phyloP scores from a whole-genome alignment of 2,113 vertebrate species.

The Helogale parvula region DNA sequence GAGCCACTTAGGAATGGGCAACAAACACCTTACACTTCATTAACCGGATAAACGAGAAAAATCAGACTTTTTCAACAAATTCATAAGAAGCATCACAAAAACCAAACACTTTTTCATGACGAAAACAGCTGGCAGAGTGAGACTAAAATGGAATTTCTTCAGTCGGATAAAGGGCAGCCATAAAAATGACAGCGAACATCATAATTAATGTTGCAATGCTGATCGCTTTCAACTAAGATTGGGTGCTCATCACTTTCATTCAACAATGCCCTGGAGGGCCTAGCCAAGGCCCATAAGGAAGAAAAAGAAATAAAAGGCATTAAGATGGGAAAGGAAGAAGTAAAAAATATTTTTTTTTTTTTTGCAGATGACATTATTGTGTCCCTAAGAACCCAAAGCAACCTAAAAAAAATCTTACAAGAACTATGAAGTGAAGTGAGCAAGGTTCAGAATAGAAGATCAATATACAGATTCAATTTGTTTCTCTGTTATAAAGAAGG shows the following conservation, averaged over 20 bases:
- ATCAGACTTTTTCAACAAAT: not conserved
- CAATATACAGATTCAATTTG: not conserved
- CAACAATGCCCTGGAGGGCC: not conserved
- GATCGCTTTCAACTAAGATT: not conserved
- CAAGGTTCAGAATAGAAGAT: not conserved
- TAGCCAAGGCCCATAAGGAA: not conserved
- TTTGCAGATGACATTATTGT: not conserved
- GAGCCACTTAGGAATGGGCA: not conserved
- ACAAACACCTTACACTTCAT: not conserved
- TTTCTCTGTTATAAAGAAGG: not conserved
- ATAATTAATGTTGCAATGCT: not conserved
- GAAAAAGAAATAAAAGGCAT: not conserved
- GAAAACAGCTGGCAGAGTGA: not conserved
- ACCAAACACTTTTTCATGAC: not conserved
- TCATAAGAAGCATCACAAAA: not conserved
- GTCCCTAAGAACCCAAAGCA: not conserved
- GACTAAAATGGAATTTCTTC: not conserved
- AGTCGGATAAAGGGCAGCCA: not conserved
- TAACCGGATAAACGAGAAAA: not conserved
- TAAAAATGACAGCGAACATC: not conserved
- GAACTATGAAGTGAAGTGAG: not conserved
- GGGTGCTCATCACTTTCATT: not conserved
- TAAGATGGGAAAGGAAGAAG: not conserved
- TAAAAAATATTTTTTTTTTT: slow-evolving; percentile 35
- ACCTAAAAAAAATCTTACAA: not conserved